Conservation (phyloP, 2,797 vertebrate genomes). For the Mus minutoides region DNA sequence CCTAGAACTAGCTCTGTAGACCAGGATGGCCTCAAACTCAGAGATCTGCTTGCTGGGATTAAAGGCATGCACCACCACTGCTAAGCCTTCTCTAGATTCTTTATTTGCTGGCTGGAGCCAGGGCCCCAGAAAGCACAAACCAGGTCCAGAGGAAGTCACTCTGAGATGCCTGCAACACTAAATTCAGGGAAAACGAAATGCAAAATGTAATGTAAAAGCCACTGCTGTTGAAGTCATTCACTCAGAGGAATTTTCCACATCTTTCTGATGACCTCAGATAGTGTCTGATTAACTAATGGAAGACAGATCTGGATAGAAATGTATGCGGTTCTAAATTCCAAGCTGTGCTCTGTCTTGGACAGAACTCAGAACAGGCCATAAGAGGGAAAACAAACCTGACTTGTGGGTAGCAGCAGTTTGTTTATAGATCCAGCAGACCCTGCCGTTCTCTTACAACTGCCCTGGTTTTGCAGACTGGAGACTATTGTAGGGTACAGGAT, state of each 20-base stretch:
- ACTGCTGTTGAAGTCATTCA: no score
- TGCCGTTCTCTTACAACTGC: rapidly evolving
- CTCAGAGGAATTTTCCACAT: neutral
- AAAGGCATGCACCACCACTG: neutral
- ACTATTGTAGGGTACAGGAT: neutral
- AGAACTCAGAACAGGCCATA: neutral
- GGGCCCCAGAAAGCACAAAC: neutral
- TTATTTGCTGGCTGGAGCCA: neutral
- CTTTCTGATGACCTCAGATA: neutral
- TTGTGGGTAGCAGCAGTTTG: neutral
- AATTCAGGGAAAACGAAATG: neutral
- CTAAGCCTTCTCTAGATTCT: neutral
- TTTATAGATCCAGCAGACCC: neutral
- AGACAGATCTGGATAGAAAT: slow-evolving; percentile 20
- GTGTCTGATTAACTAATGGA: neutral
- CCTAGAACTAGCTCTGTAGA: neutral
- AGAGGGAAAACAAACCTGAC: neutral
- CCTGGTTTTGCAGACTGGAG: neutral
- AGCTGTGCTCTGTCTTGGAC: neutral
- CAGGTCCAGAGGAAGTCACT: neutral
- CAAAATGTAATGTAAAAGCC: neutral
- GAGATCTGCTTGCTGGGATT: neutral
- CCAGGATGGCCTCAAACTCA: neutral
- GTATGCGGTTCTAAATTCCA: neutral
- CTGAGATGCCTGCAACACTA: neutral